These are phyloP conservation scores for Lutjanus campechanus DNA, from an alignment of 2,797 vertebrate species.

Conservation along the genomic window DNA sequence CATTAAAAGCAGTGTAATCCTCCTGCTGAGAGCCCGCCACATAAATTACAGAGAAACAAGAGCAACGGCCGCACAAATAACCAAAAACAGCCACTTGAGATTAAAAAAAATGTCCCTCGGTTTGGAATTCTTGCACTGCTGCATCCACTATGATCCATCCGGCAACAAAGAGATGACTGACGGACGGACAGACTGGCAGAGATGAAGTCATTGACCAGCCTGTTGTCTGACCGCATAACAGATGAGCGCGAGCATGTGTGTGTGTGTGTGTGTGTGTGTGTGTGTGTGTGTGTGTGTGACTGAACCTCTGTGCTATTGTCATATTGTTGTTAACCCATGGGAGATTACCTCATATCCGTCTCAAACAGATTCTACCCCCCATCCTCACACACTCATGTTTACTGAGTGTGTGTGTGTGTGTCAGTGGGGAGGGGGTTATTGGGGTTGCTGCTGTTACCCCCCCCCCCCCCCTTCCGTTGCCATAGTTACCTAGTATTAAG, in stretches of 20 bases:
- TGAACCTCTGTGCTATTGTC: conserved; percentile 73
- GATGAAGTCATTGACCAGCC: conserved; percentile 82
- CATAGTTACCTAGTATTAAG: conserved; percentile 55
- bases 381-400: conserved; percentile 43
- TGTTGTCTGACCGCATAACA: conserved; percentile 66
- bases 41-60: conserved; percentile 1
- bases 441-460: conserved; percentile 7
- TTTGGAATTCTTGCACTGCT: conserved; percentile 32
- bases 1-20: conserved; percentile 52
- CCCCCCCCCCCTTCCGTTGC: conserved; percentile 57
- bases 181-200: conserved; percentile 67
- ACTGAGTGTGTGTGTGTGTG: conserved; percentile 23
- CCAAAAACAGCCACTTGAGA: conserved; percentile 32
- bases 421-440: not conserved
- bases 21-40: conserved; percentile 22
- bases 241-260: conserved; percentile 43
- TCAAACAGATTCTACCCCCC: conserved; percentile 49
- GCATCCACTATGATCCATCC: conserved; percentile 51
- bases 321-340: conserved; percentile 75
- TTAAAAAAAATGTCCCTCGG: conserved; percentile 22
- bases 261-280: conserved; percentile 36
- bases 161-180: conserved; percentile 79
- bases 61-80: not conserved
- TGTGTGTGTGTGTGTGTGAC: conserved; percentile 52
- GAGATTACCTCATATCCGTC: conserved; percentile 84